Evolutionary conservation across 2,888 invertebrate genomes (phyloP), one percentile per base, ranked within the genome.

Genomic region (Ochlodes sylvanus): DNA sequence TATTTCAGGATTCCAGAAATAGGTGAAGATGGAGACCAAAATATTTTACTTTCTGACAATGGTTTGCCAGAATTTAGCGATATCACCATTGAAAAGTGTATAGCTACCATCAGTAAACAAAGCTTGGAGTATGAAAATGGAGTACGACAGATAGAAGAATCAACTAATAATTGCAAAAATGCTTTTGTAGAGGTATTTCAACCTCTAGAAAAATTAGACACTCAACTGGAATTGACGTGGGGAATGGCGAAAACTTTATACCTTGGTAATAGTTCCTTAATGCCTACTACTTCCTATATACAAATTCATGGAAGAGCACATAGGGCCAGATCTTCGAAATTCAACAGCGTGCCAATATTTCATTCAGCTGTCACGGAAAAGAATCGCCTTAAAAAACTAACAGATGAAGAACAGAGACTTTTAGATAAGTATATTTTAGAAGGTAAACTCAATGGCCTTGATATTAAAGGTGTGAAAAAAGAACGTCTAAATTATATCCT

Each of bases 201-300:
- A 72, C 96, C 97, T 0, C 80, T 98, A 32, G 98, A 99, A 82
- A 94, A 94, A 75, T 84, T 96, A 1, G 95, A 96, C 41, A 94
- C 94, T 0, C 96, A 97, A 10, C 86, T 99, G 58, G 97, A 97
- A 80, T 95, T 96, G 60, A 97, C 97, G 4, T 98, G 98, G 97
- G 97, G 97, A 10, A 94, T 98, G 76, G 96, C 98, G 0, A 98
- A 98, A 86, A 95, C 97, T 4, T 86, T 98, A 12, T 98, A 97
- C 81, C 89, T 97, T 61, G 96, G 97, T 6, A 97, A 97, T 79
- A 96, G 96, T 77, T 95, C 96, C 0, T 82, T 96, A 12, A 97
- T 98, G 95, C 97, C 97, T 0, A 96, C 96, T 5, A 96, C 96
- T 76, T 95, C 95, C 57, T 98, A 97, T 78, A 88, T 96, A 76